phyloP scores from a whole-genome alignment of 2,888 invertebrate species.

The Epistrophella euchroma region DNA sequence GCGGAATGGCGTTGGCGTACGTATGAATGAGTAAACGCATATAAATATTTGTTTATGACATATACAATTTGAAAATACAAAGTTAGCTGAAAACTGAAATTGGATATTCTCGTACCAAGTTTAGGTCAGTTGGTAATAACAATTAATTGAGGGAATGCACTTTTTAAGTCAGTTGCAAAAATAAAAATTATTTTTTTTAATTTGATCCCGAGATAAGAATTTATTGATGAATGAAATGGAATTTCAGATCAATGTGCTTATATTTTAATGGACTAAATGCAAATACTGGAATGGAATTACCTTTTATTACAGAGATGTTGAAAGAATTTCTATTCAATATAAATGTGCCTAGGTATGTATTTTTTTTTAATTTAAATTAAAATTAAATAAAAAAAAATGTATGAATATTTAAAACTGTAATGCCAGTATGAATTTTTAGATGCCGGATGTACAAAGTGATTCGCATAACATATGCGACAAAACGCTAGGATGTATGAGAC shows the following conservation, averaged over 20 bases:
- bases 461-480: too few relatives aligned
- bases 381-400: background rate
- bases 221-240: constrained; percentile 15
- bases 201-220: constrained; percentile 12
- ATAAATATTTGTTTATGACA: constrained; percentile 12
- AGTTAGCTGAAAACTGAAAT: constrained; percentile 13
- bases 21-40: too few relatives aligned
- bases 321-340: background rate
- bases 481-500: too few relatives aligned
- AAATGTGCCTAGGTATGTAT: background rate
- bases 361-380: background rate
- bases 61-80: constrained; percentile 1
- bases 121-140: constrained; percentile 36
- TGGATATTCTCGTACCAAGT: constrained; percentile 26
- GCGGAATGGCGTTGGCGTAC: background rate
- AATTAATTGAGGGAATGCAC: constrained; percentile 32
- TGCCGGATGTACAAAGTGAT: too few relatives aligned
- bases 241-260: constrained; percentile 10
- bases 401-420: too few relatives aligned
- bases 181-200: constrained; percentile 5
- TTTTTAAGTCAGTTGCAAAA: constrained; percentile 23
- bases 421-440: too few relatives aligned
- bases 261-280: background rate
- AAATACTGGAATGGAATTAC: background rate
- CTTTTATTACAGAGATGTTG: background rate